Conservation (phyloP, 2,797 vertebrate species). For the Lithobates pipiens region DNA sequence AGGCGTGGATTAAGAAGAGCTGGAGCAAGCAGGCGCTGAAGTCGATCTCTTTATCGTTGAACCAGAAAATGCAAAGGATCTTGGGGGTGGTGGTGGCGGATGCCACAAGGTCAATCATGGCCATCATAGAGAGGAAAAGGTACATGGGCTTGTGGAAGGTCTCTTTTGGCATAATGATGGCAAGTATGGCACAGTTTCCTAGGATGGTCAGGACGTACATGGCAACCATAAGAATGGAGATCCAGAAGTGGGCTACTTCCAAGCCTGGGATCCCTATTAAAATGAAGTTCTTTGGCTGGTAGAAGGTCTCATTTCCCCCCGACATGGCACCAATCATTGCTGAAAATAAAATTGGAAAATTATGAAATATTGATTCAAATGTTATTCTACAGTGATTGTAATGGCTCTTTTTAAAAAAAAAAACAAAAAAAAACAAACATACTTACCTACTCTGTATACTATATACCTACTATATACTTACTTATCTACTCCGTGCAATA, state of each 20-base stretch:
- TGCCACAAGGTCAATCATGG: constrained; percentile 38
- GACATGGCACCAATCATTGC: background rate
- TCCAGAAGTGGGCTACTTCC: constrained; percentile 19
- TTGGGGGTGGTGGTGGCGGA: constrained; percentile 63
- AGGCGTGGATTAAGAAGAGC: constrained; percentile 69
- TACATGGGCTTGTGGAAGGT: constrained; percentile 46
- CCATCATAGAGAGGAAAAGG: constrained; percentile 39
- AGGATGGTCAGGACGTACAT: constrained; percentile 33
- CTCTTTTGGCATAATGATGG: constrained; percentile 30
- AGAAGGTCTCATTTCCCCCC: constrained; percentile 14
- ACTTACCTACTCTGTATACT: too few species aligned
- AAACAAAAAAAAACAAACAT: too few species aligned
- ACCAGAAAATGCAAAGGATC: constrained; percentile 66
- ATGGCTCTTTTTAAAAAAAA: too few species aligned
- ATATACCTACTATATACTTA: too few species aligned
- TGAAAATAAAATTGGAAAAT: background rate
- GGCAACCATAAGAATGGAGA: constrained; percentile 18
- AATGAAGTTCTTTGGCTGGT: constrained; percentile 7
- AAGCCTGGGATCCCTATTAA: constrained; percentile 35
- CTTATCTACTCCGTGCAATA: too few species aligned
- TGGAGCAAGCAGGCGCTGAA: constrained; percentile 74
- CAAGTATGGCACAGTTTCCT: constrained; percentile 31
- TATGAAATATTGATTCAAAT: too few species aligned
- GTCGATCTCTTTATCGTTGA: constrained; percentile 64
- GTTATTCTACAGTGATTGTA: too few species aligned